Base-by-base conservation (phyloP, 2,797 vertebrate species). In the Pampus argenteus region DNA sequence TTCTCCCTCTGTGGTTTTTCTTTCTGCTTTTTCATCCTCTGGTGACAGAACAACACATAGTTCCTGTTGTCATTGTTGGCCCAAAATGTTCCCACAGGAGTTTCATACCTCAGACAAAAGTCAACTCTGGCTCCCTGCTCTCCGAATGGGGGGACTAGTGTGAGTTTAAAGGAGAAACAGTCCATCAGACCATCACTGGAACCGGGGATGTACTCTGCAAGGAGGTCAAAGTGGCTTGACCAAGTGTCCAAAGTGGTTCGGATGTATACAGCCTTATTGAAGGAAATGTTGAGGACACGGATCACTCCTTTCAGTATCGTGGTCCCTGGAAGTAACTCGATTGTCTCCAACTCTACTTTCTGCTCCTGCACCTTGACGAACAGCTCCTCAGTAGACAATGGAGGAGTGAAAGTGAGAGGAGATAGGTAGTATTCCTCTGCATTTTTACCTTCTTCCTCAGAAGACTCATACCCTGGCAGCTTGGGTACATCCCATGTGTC, bases 51-150 rank as follows among this genome's bases (percentile, higher is more conserved):
- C 52, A 99, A 38, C 38, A 92, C 86, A 51, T 97, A 99, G 91
- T 99, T 99, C 72, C 81, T 88, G 78, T 92, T 91, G 18, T 94
- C 69, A n/a, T 99, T 98, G 91, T 98, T 99, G 84, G 95, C 93
- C 98, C 98, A 99, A 92, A 98, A 99, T 26, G 89, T 97, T 45
- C 97, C 98, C 25, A 89, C 34, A 0, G 95, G 88, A 31, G 98
- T 99, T 89, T 99, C 96, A 0, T 97, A 99, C 28, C 97, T 94
- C 90, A 99, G 94, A 71, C 97, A 99, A 90, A 99, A 99, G 76
- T 99, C 96, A 62, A 99, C 93, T 76, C 94, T 95, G 74, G 88
- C 82, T 51, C 95, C 96, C 42, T 95, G 90, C 57, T 93, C 90
- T 66, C 92, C 92, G 47, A 96, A 96, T 9, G 96, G 96, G 52